Base-by-base conservation (phyloP, 2,113 vertebrate species). In the Caloenas nicobarica region DNA sequence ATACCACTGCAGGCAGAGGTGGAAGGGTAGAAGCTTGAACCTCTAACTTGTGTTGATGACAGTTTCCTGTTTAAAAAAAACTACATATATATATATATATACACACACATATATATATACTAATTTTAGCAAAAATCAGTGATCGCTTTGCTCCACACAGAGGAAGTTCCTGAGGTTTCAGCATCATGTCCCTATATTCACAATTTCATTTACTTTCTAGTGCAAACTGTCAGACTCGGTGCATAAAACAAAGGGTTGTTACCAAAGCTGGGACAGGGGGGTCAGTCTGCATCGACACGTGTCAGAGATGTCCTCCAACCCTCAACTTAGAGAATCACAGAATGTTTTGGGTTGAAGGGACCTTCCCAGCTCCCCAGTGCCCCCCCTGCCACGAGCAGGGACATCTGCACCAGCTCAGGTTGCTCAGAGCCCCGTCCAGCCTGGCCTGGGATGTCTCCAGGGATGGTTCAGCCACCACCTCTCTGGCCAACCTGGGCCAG, bases 221-320 rank as follows among this genome's bases (percentile, higher is more conserved):
- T 17, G 10, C 56, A 53, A 69, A 68, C 21, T 56, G 25, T 36
- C 31, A 40, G 42, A 18, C 1, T 31, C 0, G 0, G 8, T 31
- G 36, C n/a, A 36, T n/a, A 31, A 80, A 56, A 70, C 6, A 15
- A 74, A 81, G 10, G 48, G n/a, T 28, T 38, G 14, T 38, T 29
- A 48, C 33, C 33, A 69, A 65, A 71, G 44, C 48, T 14, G 38
- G 64, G 64, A 56, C 38, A 50, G 21, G 31, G 15, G 48, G 76
- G 10, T 48, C 40, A 17, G 26, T 34, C 23, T 36, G 26, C 8
- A 60, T 33, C 57, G 16, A 58, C 4, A 2, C 5, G 12, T 28
- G 18, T 38, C 61, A 80, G 53, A 80, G 36, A 51, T 58, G 65
- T 38, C 29, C 23, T 33, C 33, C 44, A 78, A 7, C n/a, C 65